Base-by-base conservation (phyloP, 2,113 vertebrate genomes). In the Cromileptes altivelis region DNA sequence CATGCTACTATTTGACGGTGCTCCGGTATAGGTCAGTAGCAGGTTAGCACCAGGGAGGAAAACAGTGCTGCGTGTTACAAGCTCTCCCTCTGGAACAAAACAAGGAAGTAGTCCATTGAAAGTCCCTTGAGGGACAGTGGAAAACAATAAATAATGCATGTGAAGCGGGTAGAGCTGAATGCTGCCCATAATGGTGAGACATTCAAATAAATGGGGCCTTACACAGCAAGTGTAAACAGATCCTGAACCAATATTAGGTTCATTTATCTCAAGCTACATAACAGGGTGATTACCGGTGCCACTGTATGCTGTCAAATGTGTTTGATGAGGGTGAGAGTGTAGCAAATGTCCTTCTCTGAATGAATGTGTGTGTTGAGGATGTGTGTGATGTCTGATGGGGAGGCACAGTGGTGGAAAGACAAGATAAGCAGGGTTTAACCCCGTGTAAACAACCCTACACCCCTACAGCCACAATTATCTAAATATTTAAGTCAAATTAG, bases 111-210 rank as follows among this genome's bases (percentile, higher is more conserved):
- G 75, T 68, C 52, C 40, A 76, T 45, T 85, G 76, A 88, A 88
- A 80, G 73, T 85, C 84, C 50, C 74, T 21, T 3, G 23, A 55
- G 78, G 77, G 81, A 68, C 83, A 64, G 78, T 56, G 86, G 79
- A 86, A 90, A 89, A 80, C 11, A 85, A 90, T 92, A 76, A 94
- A 94, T 92, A 91, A 94, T 94, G 75, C 68, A 93, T 74, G 86
- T 33, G 17, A 79, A 70, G 75, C 7, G 18, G 67, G 70, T 56
- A 27, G 63, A 85, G 62, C 70, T 80, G 76, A 75, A 68, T 18
- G 73, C 75, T 75, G 50, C 62, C 49, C 33, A 73, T 64, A 55
- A 84, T 56, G 77, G 58, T 14, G n/a, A 50, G 52, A 49, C 50
- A 75, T 71, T 19, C 49, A 27, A 70, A 68, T 27, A 78, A 58